Base-by-base conservation (phyloP, 2,113 vertebrate species). In the Scalopus aquaticus region DNA sequence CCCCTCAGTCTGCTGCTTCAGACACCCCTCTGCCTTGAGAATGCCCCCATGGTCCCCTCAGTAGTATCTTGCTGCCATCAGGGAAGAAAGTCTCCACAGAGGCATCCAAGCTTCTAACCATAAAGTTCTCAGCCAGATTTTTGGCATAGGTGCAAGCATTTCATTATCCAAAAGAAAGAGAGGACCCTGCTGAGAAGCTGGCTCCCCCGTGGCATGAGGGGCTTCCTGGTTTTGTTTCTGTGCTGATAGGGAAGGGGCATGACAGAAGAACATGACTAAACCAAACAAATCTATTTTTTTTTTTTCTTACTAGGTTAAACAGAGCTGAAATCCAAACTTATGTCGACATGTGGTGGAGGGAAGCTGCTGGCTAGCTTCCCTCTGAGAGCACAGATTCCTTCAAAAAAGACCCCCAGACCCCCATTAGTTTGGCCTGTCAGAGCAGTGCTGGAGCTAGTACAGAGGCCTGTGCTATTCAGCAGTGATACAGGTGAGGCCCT, bases 1-100 rank as follows among this genome's bases (percentile, higher is more conserved):
- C 39, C 5, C 10, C 30, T 32, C 15, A 22, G 20, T 54, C 65
- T 9, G 28, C 72, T 49, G 20, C 5, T 5, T 70, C 58, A 56
- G 44, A n/a, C 6, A n/a, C 28, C 39, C 1, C 6, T 35, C 35
- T 2, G 9, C 6, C 46, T 81, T 80, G 77, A 93, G 39, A 80
- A 60, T 19, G 1, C 6, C 35, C 32, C 32, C 0, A 60, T 13
- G 0, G 12, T 9, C 35, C 26, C 44, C 0, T 0, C 42, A 56
- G 78, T 56, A 35, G 37, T 30, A 39, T 85, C 56, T 15, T 51
- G 65, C 35, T 13, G 3, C 32, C 49, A 51, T 3, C 84, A 12
- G 22, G 32, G n/a, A 69, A 62, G 13, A 4, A n/a, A 44, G 49
- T 32, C 39, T 9, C 13, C 11, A 24, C 13, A 67, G 70, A 58